phyloP scores from a whole-genome alignment of 2,888 invertebrate species.

The Drosophila eohydei region DNA sequence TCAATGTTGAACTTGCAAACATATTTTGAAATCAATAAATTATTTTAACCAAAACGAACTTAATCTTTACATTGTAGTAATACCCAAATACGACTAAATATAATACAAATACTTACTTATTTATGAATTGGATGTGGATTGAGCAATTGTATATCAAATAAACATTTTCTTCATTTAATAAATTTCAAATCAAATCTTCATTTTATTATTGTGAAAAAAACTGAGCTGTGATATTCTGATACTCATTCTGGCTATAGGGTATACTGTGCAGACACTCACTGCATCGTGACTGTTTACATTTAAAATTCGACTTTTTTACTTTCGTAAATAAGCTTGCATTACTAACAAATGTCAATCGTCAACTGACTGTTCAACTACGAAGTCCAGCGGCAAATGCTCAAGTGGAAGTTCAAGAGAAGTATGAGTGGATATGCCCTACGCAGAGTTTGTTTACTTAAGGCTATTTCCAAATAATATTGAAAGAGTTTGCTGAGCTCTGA shows the following conservation, averaged over 20 bases:
- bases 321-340: constrained; percentile 3
- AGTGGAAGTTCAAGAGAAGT: constrained; percentile 7
- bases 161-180: constrained; percentile 8
- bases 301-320: neutral
- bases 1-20: constrained; percentile 56
- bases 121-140: constrained; percentile 44
- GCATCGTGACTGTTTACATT: neutral
- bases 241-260: neutral
- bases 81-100: constrained; percentile 8
- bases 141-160: constrained; percentile 30
- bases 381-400: constrained; percentile 3
- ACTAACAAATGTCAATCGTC: neutral
- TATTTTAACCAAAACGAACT: constrained; percentile 74
- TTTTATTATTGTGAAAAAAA: neutral
- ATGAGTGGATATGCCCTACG: neutral
- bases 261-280: neutral
- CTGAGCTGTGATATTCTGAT: too few relatives aligned
- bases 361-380: neutral
- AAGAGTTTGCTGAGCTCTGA: neutral
- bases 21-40: constrained; percentile 73
- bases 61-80: constrained; percentile 54
- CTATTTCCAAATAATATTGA: neutral
- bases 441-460: neutral
- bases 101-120: constrained; percentile 45
- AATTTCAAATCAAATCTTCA: neutral